phyloP scores from a whole-genome alignment of 2,113 vertebrate species.

The Muntiacus muntjak region DNA sequence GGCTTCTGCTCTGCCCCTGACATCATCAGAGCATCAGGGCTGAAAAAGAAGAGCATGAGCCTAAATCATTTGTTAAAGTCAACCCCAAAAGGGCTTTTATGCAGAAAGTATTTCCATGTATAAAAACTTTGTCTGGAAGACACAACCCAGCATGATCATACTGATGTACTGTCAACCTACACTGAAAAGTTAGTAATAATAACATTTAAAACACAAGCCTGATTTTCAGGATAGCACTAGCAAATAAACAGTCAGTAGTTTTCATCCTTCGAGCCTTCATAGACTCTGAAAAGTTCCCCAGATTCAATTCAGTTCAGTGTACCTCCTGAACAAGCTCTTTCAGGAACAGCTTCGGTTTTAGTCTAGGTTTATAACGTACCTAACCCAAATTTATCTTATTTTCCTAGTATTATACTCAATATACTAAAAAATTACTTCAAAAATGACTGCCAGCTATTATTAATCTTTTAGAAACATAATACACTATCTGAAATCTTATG shows the following conservation, averaged over 20 bases:
- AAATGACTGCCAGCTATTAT: neutral
- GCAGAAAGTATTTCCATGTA: constrained; percentile 26
- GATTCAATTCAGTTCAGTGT: neutral
- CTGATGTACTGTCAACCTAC: neutral
- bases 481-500: neutral
- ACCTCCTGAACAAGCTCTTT: neutral
- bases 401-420: neutral
- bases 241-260: neutral
- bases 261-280: neutral
- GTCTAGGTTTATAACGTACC: neutral
- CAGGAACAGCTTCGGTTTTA: neutral
- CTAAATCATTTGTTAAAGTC: constrained; percentile 56
- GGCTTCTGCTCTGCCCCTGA: constrained; percentile 55
- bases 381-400: neutral
- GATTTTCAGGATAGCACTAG: neutral
- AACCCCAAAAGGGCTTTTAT: neutral
- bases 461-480: neutral
- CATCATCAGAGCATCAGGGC: constrained; percentile 64
- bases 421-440: neutral
- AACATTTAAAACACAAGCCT: neutral
- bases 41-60: constrained; percentile 62
- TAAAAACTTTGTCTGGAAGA: constrained; percentile 8
- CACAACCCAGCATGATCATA: neutral
- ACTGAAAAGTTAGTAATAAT: neutral
- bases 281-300: neutral